phyloP scores from a whole-genome alignment of 2,888 invertebrate genomes.

The Calameuta idolon region DNA sequence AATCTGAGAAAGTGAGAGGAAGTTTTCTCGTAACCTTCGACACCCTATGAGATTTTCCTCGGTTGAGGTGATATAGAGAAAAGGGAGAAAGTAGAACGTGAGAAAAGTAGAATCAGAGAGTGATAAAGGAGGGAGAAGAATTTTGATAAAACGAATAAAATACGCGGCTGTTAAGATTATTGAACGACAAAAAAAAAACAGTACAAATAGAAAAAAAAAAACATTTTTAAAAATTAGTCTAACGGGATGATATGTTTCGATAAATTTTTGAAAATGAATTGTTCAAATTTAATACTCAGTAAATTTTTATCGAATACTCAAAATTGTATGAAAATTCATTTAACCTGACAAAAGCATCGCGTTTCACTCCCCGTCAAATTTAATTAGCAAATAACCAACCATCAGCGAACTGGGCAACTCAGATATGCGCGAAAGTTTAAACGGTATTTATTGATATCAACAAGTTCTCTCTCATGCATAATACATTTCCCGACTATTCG shows the following conservation, averaged over 20 bases:
- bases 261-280: not conserved
- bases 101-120: not conserved
- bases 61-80: not conserved
- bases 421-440: slow-evolving; percentile 23
- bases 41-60: not conserved
- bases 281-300: not conserved
- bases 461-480: slow-evolving; percentile 33
- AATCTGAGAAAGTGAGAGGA: not conserved
- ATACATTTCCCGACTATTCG: slow-evolving; percentile 30
- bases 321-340: slow-evolving; percentile 12
- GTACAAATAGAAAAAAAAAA: not conserved
- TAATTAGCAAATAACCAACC: not conserved
- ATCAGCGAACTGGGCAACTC: slow-evolving; percentile 1
- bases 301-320: not conserved
- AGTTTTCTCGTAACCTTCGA: not conserved
- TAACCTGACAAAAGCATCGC: slow-evolving; percentile 7
- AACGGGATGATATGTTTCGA: not conserved
- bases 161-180: not conserved
- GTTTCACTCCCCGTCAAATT: slow-evolving; percentile 9
- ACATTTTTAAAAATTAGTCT: not conserved
- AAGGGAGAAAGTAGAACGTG: not conserved
- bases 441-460: slow-evolving; percentile 30
- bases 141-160: not conserved
- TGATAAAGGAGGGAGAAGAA: not conserved
- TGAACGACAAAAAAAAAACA: not conserved